Percentiles rank a stretch among this genome's conserved stretches.
These are phyloP conservation scores for Rhimphoctona megacephalus DNA, from an alignment of 2,888 invertebrate species.

Conservation along the genomic window DNA sequence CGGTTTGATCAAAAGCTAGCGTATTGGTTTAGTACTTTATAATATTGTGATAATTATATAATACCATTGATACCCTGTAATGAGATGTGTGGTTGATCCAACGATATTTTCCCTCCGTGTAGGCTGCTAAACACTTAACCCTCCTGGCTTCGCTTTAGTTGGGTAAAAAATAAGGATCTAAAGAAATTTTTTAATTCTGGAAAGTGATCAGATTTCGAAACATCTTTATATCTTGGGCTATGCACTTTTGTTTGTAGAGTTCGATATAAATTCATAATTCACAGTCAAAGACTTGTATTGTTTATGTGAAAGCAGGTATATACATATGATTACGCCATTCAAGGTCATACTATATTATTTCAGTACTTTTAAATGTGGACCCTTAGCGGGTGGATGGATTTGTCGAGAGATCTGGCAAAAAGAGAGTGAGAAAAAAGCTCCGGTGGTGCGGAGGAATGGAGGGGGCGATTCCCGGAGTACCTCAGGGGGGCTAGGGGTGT, in stretches of 20 bases:
- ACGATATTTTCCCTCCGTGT: no score
- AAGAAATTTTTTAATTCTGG: background rate
- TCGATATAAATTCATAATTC: background rate
- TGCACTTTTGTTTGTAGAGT: background rate
- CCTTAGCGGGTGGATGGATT: constrained; percentile 44
- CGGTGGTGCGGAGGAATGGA: constrained; percentile 70
- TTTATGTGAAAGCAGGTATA: background rate
- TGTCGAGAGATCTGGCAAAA: constrained; percentile 50
- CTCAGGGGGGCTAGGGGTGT: constrained; percentile 76
- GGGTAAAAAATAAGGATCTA: no score
- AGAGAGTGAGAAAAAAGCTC: constrained; percentile 64
- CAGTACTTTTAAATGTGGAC: constrained; percentile 37
- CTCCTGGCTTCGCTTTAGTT: no score
- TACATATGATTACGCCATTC: background rate
- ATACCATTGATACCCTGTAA: no score
- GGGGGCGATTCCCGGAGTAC: constrained; percentile 67
- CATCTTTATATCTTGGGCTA: background rate
- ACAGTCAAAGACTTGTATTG: background rate
- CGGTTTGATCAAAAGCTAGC: no score
- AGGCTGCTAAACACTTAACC: no score
- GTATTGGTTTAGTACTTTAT: no score
- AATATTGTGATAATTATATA: no score
- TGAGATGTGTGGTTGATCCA: no score
- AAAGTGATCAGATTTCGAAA: background rate
- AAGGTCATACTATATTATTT: constrained; percentile 40